Evolutionary conservation across 2,888 invertebrate genomes (phyloP), one percentile per base, ranked within the genome.

Genomic region (Chloromyia formosa): DNA sequence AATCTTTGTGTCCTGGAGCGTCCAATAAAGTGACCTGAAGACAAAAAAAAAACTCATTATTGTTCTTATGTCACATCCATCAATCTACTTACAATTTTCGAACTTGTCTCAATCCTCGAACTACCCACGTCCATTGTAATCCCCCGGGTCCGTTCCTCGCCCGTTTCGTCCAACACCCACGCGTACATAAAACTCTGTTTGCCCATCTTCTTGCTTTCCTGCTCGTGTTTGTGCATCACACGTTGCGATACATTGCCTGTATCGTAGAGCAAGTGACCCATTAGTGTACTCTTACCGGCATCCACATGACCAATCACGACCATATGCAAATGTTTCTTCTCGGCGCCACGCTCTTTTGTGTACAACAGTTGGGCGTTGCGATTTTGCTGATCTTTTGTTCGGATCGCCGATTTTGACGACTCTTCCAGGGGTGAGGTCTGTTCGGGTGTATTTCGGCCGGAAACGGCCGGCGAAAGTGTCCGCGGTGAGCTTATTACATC

Each of bases 111-210:
- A 87, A 98, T 97, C 79, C 93, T 92, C 16, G 94, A 94, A 79
- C 94, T 91, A 0, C 96, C 98, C 14, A 99, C 93, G 86, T 99
- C 99, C 96, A 99, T 99, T 0, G 99, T 99, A 68, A 99, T 97
- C 14, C 99, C 99, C 78, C 99, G 90, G 27, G 92, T 91, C 80
- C 97, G 90, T 86, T 99, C 99, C 84, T 99, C 99, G 0, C 96
- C 96, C 75, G 98, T 98, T 86, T 99, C 98, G 86, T 99, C 99
- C 71, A 99, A 87, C 1, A 99, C 97, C 99, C 99, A 99, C 1
- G 99, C 99, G 86, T 94, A 99, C 87, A 96, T 94, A 81, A 98
- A 98, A 77, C 97, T 97, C 81, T 97, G 95, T 85, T 99, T 99
- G 1, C 99, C 99, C 78, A 96, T 87, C 85, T 98, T 98, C 83